phyloP scores from a whole-genome alignment of 2,888 invertebrate genomes.

The Leucozona laternaria region DNA sequence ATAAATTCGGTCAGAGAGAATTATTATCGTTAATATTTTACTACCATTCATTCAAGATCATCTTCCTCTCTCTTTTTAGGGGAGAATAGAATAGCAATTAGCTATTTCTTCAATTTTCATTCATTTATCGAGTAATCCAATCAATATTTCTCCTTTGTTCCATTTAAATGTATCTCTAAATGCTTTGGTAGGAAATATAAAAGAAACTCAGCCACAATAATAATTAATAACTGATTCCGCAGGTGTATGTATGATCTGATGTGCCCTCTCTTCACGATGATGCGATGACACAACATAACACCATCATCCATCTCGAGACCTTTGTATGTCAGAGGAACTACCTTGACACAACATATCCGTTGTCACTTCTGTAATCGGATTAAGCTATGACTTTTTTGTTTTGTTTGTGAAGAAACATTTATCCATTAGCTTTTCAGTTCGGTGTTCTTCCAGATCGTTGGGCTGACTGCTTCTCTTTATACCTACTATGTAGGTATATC shows the following conservation, averaged over 20 bases:
- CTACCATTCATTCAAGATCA: constrained; percentile 26
- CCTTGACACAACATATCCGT: constrained; percentile 67
- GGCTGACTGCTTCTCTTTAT: constrained; percentile 39
- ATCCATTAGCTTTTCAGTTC: constrained; percentile 49
- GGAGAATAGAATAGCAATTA: neutral
- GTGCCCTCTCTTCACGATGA: neutral
- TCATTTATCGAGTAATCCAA: constrained; percentile 16
- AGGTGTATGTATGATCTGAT: constrained; percentile 33
- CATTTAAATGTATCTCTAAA: constrained; percentile 14
- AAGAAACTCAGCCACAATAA: neutral
- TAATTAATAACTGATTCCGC: constrained; percentile 37
- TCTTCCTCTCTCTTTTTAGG: neutral
- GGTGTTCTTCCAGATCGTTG: constrained; percentile 49
- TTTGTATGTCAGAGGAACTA: constrained; percentile 55
- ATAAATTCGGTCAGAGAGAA: neutral
- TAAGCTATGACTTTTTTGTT: constrained; percentile 38
- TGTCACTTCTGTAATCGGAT: constrained; percentile 69
- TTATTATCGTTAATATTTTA: constrained; percentile 12
- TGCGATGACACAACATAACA: constrained; percentile 50
- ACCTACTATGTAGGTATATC: neutral
- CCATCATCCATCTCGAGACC: constrained; percentile 8
- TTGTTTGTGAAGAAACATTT: constrained; percentile 41
- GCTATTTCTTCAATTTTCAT: constrained; percentile 9
- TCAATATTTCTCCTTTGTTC: constrained; percentile 34
- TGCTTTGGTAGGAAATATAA: neutral